Percentiles rank a stretch among this genome's conserved stretches.
These are phyloP conservation scores for Cassiopea andromeda DNA, from an alignment of 30 jellyfish, hydroid and myxozoan genomes.

Conservation along the genomic window DNA sequence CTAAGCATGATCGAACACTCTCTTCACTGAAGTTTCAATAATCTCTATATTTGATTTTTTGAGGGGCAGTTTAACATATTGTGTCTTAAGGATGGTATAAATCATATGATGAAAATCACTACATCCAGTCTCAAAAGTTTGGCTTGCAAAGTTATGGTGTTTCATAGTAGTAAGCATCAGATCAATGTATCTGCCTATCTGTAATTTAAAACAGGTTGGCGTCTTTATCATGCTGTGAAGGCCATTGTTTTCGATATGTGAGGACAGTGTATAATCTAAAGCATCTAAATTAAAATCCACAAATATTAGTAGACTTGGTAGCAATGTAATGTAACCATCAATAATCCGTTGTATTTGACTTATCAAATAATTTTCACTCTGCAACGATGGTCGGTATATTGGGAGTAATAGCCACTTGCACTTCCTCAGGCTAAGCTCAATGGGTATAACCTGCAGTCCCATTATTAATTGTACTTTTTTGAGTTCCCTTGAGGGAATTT, in stretches of 20 bases:
- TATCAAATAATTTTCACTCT: neutral
- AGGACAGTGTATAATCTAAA: neutral
- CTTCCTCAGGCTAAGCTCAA: conserved; percentile 27
- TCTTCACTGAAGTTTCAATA: conserved; percentile 2
- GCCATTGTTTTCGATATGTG: neutral
- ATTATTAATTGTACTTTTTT: neutral
- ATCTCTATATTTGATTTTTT: conserved; percentile 7
- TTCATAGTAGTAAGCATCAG: neutral
- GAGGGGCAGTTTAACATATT: conserved; percentile 3
- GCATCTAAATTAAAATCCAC: conserved; percentile 48
- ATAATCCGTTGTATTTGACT: neutral
- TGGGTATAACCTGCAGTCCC: conserved; percentile 15
- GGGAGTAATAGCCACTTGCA: conserved; percentile 27
- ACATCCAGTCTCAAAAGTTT: conserved; percentile 3
- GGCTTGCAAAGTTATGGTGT: neutral
- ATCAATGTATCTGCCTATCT: conserved; percentile 19
- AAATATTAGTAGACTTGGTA: conserved; percentile 10
- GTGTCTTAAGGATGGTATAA: neutral
- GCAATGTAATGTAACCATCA: neutral
- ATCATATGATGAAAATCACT: neutral
- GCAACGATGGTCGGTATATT: conserved; percentile 26
- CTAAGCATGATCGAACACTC: neutral
- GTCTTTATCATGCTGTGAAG: conserved; percentile 17
- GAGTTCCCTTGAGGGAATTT: conserved; percentile 1
- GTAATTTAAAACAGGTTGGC: conserved; percentile 22